Percentiles rank a stretch among this genome's conserved stretches.
Conservation (phyloP, 2,888 invertebrate species). For the Calliopum simillimum region DNA sequence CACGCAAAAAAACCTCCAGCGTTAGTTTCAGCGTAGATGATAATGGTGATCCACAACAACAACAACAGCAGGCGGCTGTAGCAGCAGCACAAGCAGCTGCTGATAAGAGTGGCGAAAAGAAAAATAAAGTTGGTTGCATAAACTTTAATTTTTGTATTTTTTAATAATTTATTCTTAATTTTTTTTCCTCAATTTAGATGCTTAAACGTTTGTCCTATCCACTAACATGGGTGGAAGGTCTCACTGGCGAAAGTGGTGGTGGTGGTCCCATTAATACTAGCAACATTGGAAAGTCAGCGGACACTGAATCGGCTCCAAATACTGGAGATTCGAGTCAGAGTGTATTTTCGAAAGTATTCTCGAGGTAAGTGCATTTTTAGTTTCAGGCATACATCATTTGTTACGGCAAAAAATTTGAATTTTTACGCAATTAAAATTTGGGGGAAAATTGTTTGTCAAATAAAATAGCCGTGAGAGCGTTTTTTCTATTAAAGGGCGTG, state of each 20-base stretch:
- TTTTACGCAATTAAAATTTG: too few relatives aligned
- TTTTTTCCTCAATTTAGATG: constrained; percentile 74
- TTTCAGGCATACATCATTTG: constrained; percentile 20
- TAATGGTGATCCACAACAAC: constrained; percentile 61
- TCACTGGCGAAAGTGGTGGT: constrained; percentile 79
- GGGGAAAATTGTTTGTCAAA: neutral
- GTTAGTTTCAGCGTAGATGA: constrained; percentile 80
- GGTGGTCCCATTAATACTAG: constrained; percentile 64
- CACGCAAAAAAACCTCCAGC: constrained; percentile 77
- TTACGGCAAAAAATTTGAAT: constrained; percentile 20
- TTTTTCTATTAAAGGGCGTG: too few relatives aligned
- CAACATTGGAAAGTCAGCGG: constrained; percentile 64
- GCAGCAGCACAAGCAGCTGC: constrained; percentile 47
- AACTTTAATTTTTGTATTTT: constrained; percentile 8
- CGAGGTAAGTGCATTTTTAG: constrained; percentile 74
- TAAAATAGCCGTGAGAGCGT: neutral
- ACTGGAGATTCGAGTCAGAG: constrained; percentile 74
- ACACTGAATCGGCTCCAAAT: constrained; percentile 66
- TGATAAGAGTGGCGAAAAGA: constrained; percentile 70
- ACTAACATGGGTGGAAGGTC: constrained; percentile 90
- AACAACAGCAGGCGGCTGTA: constrained; percentile 47
- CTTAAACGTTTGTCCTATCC: constrained; percentile 92
- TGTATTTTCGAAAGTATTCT: constrained; percentile 92
- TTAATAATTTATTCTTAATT: neutral
- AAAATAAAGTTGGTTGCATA: constrained; percentile 75